Conservation (phyloP, 2,888 invertebrate genomes). For the Monoplex corrugatus region DNA sequence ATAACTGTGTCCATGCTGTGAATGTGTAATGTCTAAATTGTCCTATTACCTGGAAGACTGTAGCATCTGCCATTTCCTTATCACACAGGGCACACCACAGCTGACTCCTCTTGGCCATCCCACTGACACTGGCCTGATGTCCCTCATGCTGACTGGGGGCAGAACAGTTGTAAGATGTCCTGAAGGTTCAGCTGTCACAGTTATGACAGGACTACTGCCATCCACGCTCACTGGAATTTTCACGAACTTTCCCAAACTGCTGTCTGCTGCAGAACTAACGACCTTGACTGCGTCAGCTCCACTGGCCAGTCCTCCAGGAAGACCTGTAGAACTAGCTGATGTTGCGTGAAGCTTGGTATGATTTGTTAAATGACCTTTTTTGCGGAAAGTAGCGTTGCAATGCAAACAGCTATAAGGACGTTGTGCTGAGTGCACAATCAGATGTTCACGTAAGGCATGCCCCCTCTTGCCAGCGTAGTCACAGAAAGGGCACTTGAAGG, state of each 20-base stretch:
- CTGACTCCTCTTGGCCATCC: neutral
- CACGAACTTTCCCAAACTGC: neutral
- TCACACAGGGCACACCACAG: constrained; percentile 51
- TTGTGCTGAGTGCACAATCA: constrained; percentile 78
- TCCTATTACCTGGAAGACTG: constrained; percentile 52
- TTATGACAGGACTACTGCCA: neutral
- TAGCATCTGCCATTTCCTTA: constrained; percentile 48
- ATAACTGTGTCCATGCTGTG: too few relatives aligned
- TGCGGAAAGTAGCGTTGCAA: constrained; percentile 80
- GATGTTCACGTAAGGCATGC: constrained; percentile 78
- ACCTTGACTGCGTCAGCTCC: neutral
- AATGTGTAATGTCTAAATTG: too few relatives aligned
- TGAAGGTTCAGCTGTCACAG: neutral
- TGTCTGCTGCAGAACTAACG: neutral
- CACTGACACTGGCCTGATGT: neutral
- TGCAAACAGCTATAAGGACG: constrained; percentile 76
- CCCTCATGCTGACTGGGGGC: neutral
- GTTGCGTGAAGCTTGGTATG: constrained; percentile 78
- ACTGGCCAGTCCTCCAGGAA: neutral
- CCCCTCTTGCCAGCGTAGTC: constrained; percentile 80
- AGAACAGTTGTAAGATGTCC: neutral
- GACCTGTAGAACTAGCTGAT: neutral
- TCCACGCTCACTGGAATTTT: constrained; percentile 6
- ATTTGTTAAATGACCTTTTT: constrained; percentile 80
- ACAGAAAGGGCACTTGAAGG: constrained; percentile 80